Evolutionary conservation across 2,797 vertebrate species (phyloP), one percentile per base, ranked within the genome.

Genomic region (Takifugu rubripes): DNA sequence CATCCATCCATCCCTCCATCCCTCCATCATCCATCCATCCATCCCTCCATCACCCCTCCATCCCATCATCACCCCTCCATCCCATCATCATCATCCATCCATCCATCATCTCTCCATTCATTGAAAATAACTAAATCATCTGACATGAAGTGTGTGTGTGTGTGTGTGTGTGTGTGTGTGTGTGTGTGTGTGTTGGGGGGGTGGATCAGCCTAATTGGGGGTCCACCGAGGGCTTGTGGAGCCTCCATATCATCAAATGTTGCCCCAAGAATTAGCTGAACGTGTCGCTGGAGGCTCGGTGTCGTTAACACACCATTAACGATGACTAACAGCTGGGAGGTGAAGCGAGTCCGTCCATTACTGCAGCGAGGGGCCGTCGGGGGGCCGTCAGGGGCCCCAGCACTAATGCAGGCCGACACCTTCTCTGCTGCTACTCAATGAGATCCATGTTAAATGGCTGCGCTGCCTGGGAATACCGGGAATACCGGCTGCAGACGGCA

Each of bases 371-470:
- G 27, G 49, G 61, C 65, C 58, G 51, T 4, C 29, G 54, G 69
- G 59, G 52, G 73, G 66, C 58, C 69, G 64, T 62, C 57, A 67
- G 56, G 56, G 21, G 56, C 56, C 49, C 49, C 0, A 2, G 48
- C 10, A 29, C 54, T 62, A 83, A 84, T 84, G 67, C 72, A 59
- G 60, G 46, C 64, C 47, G 64, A 78, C 75, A 78, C 66, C 72
- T 66, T 54, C 50, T 61, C 63, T 66, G 66, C 54, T 72, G 82
- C 59, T 72, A 77, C 68, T 82, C 78, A 81, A 66, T 63, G 73
- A 82, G 68, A 83, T 76, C 77, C 79, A 84, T 81, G 78, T 66
- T 88, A 84, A 88, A 87, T 77, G 79, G 62, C 55, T 68, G 3
- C 17, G 59, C 68, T 77, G 61, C 74, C 77, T 61, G 66, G 70